These are phyloP conservation scores for Slavum lentiscoides DNA, from an alignment of 2,888 invertebrate species.

Conservation along the genomic window DNA sequence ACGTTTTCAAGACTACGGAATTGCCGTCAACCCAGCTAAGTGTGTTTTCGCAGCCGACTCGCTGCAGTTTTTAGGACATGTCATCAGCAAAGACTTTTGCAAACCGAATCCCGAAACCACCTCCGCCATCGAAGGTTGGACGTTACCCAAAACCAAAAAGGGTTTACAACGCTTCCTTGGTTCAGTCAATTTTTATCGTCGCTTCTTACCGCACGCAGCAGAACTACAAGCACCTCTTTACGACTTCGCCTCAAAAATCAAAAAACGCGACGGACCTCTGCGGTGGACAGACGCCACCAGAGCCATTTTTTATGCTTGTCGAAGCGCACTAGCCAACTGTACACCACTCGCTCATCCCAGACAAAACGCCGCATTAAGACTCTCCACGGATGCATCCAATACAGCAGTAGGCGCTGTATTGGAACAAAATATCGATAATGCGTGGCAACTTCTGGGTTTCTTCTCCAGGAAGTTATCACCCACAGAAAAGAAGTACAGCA, in stretches of 20 bases:
- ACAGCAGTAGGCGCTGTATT: neutral
- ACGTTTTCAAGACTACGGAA: too few species aligned
- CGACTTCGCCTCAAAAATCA: neutral
- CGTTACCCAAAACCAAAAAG: neutral
- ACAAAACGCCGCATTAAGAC: neutral
- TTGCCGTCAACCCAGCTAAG: too few species aligned
- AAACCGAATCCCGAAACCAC: too few species aligned
- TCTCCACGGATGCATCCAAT: neutral
- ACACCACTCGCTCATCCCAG: neutral
- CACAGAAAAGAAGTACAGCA: neutral
- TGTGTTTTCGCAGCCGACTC: conserved; percentile 56
- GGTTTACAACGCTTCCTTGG: neutral
- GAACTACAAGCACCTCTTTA: neutral
- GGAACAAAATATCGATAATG: neutral
- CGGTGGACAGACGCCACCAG: too few species aligned
- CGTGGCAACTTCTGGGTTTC: too few species aligned
- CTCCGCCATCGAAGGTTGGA: neutral
- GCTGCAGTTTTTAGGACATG: neutral
- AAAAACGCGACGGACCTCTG: neutral
- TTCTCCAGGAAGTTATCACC: neutral
- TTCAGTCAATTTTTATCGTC: neutral
- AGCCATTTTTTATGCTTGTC: neutral
- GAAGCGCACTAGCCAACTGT: neutral
- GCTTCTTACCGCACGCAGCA: neutral
- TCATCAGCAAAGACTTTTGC: too few species aligned